Evolutionary conservation across 1,140 invertebrate species (phyloP).

Genomic region (Brachionus rubens): DNA sequence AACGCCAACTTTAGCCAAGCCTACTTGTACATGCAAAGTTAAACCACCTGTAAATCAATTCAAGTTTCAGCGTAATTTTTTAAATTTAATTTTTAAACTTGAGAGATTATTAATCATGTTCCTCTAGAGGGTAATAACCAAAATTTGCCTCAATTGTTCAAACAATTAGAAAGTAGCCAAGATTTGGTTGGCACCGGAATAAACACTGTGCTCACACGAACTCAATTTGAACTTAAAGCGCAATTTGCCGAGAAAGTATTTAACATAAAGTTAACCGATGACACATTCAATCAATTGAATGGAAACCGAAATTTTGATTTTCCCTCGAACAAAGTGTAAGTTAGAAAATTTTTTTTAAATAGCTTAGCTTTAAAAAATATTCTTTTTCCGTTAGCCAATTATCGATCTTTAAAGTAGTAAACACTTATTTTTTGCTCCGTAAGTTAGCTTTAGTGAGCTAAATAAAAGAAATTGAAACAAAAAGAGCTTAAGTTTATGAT

Average conservation of each 20-base stretch:
- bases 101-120: too few species aligned
- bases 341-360: not conserved
- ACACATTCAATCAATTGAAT: constrained; percentile 10
- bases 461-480: too few species aligned
- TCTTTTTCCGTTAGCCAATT: not conserved
- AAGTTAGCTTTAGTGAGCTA: too few species aligned
- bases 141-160: not conserved
- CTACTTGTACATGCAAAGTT: not conserved
- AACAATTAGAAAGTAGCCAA: not conserved
- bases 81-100: not conserved
- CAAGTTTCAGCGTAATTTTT: constrained; percentile 23
- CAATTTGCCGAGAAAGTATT: constrained; percentile 22
- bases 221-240: not conserved
- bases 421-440: too few species aligned
- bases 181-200: constrained; percentile 1
- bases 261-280: constrained; percentile 5
- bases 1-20: constrained; percentile 10
- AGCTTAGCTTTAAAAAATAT: not conserved
- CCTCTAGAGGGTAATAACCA: not conserved
- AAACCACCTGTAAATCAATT: not conserved
- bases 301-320: constrained; percentile 19
- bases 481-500: too few species aligned
- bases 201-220: not conserved
- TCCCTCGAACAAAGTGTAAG: not conserved
- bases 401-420: too few species aligned